A percentile compares a stretch with the other conserved stretches of the same genome.
Evolutionary conservation across 1,140 invertebrate species (phyloP).

Genomic region (Ptiloglossa arizonensis): DNA sequence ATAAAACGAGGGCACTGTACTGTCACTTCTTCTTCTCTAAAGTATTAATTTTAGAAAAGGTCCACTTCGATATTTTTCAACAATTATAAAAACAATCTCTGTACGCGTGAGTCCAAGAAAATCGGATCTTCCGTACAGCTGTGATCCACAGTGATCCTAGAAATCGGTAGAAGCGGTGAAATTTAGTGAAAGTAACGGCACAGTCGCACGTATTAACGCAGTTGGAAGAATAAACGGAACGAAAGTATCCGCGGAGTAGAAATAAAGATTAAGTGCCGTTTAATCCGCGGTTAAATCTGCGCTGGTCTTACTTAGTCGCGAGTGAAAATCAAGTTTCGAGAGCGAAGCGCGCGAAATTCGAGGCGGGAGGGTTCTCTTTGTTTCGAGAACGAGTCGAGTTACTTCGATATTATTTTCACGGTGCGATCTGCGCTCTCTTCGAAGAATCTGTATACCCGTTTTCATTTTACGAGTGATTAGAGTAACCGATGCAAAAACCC

Average conservation of each 20-base stretch:
- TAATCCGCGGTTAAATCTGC: neutral
- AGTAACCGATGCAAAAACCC: slow-evolving; percentile 69
- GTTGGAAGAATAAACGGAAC: slow-evolving; percentile 5
- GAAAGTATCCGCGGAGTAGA: neutral
- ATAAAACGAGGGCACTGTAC: no score
- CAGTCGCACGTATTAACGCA: neutral
- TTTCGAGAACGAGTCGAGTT: neutral
- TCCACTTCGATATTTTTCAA: no score
- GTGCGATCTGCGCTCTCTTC: neutral
- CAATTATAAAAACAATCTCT: no score
- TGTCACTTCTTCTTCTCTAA: no score
- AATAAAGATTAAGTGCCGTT: neutral
- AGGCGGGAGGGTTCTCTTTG: neutral
- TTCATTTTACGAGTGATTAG: slow-evolving; percentile 76
- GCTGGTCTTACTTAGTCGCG: neutral
- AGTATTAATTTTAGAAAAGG: no score
- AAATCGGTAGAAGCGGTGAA: slow-evolving; percentile 36
- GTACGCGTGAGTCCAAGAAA: no score
- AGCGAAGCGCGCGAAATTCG: neutral
- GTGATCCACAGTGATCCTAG: neutral
- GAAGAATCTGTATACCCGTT: slow-evolving; percentile 76
- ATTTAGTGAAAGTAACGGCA: slow-evolving; percentile 42
- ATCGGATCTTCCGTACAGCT: neutral
- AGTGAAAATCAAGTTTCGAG: neutral
- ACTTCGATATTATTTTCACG: neutral